Evolutionary conservation across 2,888 invertebrate species (phyloP).

Genomic region (Caenorhabditis sp.): DNA sequence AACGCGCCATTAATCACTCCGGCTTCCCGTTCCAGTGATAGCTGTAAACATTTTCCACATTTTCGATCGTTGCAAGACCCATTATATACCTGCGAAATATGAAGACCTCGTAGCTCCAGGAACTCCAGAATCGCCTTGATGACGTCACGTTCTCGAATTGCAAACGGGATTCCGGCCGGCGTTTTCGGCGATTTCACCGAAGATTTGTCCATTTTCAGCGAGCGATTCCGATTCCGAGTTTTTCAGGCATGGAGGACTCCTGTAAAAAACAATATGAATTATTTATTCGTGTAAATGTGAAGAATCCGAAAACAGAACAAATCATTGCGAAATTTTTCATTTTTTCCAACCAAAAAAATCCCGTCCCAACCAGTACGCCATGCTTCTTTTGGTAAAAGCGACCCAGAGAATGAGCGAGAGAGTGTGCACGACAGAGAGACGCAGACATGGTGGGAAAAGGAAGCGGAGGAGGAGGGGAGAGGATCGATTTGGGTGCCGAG

Average conservation of each 20-base stretch:
- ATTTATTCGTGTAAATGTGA: too few relatives aligned
- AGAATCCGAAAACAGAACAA: too few relatives aligned
- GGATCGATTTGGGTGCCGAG: slow-evolving; percentile 34
- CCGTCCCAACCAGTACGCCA: too few relatives aligned
- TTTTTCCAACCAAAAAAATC: too few relatives aligned
- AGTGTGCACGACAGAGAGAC: slow-evolving; percentile 29
- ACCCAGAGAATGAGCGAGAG: not conserved
- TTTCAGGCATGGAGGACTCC: too few relatives aligned
- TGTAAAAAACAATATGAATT: too few relatives aligned
- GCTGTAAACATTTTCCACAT: slow-evolving; percentile 64
- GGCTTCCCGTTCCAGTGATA: slow-evolving; percentile 91
- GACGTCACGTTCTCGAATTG: slow-evolving; percentile 84
- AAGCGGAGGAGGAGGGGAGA: not conserved
- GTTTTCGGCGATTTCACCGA: slow-evolving; percentile 45
- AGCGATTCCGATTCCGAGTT: too few relatives aligned
- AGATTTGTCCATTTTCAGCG: slow-evolving; percentile 2
- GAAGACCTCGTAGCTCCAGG: slow-evolving; percentile 90
- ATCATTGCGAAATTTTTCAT: too few relatives aligned
- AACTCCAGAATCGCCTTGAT: slow-evolving; percentile 86
- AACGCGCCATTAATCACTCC: slow-evolving; percentile 95
- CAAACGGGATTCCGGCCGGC: slow-evolving; percentile 69
- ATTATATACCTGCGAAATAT: slow-evolving; percentile 89
- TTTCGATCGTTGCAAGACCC: too few relatives aligned
- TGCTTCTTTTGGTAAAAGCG: slow-evolving; percentile 14
- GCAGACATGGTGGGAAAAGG: slow-evolving; percentile 17